Percentiles rank a stretch among this genome's conserved stretches.
Conservation (phyloP, 2,113 vertebrate species). For the Rafetus swinhoei region DNA sequence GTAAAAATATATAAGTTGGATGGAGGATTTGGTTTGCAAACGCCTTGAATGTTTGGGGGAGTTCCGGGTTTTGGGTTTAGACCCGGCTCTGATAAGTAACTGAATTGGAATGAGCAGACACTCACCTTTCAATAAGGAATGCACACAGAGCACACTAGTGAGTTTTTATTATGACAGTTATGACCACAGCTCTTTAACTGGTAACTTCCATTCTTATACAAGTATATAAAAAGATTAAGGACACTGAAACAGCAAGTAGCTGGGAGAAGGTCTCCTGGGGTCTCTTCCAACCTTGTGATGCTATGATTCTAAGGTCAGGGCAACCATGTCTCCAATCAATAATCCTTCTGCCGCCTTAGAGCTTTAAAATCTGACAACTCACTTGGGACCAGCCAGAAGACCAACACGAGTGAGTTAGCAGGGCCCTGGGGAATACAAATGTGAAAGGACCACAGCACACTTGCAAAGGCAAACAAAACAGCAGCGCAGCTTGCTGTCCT, state of each 20-base stretch:
- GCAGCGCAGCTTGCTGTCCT: background rate
- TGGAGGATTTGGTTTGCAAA: background rate
- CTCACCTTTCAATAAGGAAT: background rate
- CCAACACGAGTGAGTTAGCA: background rate
- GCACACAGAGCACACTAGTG: background rate
- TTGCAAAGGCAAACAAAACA: slow-evolving; percentile 13
- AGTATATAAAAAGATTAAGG: background rate
- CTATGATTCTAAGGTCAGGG: background rate
- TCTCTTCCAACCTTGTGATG: too few species aligned
- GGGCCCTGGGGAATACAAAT: background rate
- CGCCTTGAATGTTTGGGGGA: background rate
- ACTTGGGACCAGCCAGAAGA: background rate
- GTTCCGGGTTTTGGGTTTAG: background rate
- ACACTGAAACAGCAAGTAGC: background rate
- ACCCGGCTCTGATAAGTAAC: background rate
- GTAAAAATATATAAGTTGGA: rapidly evolving
- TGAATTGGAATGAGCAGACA: background rate
- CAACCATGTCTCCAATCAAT: background rate
- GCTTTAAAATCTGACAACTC: background rate
- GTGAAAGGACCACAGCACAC: background rate
- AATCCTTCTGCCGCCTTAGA: background rate
- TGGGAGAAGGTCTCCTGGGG: background rate
- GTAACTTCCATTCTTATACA: background rate
- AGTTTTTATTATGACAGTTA: background rate
- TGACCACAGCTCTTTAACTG: background rate